Evolutionary conservation across 2,888 invertebrate genomes (phyloP).

Genomic region (Mythimna lalbum): DNA sequence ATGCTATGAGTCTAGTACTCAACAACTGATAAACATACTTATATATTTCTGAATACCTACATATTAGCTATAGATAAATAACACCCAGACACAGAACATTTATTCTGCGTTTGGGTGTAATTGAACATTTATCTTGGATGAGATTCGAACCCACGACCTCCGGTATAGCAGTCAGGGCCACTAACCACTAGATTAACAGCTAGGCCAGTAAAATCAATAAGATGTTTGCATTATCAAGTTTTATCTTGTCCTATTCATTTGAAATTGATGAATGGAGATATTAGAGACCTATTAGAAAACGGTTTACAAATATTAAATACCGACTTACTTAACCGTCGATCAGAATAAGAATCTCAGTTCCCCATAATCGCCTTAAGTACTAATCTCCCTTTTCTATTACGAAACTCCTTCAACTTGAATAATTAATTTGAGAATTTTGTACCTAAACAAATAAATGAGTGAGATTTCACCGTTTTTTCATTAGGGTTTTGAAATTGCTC

Average conservation of each 20-base stretch:
- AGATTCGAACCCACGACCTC: too few relatives aligned
- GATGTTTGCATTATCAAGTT: slow-evolving; percentile 3
- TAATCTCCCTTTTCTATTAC: slow-evolving; percentile 63
- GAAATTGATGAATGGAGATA: slow-evolving; percentile 40
- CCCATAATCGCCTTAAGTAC: slow-evolving; percentile 68
- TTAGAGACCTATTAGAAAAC: slow-evolving; percentile 35
- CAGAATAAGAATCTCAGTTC: slow-evolving; percentile 68
- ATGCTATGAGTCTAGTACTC: too few relatives aligned
- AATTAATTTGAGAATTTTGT: slow-evolving; percentile 57
- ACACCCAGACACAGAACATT: too few relatives aligned
- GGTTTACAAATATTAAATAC: slow-evolving; percentile 68
- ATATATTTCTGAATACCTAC: too few relatives aligned
- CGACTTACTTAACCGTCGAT: slow-evolving; percentile 63
- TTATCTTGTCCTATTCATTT: slow-evolving; percentile 43
- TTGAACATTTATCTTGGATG: too few relatives aligned
- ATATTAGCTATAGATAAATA: too few relatives aligned
- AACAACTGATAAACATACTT: too few relatives aligned
- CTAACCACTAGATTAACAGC: too few relatives aligned
- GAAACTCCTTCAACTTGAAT: slow-evolving; percentile 57
- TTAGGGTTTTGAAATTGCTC: background rate
- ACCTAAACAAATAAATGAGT: slow-evolving; percentile 44
- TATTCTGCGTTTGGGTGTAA: too few relatives aligned
- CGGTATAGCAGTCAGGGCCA: too few relatives aligned
- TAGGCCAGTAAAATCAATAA: background rate
- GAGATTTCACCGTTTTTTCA: slow-evolving; percentile 28